Conservation (phyloP, 1,140 invertebrate species). For the Sitophilus oryzae region DNA sequence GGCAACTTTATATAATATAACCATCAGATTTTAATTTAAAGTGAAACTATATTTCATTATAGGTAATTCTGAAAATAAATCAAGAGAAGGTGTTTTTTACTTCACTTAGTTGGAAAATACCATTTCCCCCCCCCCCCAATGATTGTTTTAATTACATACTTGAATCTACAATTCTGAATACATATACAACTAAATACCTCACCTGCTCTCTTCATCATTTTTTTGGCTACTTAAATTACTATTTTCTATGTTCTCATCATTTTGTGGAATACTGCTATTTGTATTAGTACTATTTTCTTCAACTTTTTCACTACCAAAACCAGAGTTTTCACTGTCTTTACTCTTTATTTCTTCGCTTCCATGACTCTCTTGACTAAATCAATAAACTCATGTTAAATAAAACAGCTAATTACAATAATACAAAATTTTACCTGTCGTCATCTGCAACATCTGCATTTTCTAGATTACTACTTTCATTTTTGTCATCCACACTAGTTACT, state of each 20-base stretch:
- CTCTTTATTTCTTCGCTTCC: conserved; percentile 20
- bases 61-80: no score
- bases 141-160: not conserved
- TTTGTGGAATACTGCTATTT: conserved; percentile 16
- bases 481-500: no score
- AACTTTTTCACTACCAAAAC: not conserved
- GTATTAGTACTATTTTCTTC: conserved; percentile 10
- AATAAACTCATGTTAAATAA: no score
- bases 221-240: conserved; percentile 27
- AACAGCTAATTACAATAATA: not conserved
- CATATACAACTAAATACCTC: not conserved
- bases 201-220: conserved; percentile 11
- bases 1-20: no score
- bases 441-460: conserved; percentile 2
- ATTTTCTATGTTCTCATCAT: conserved; percentile 24
- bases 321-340: conserved; percentile 21
- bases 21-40: no score
- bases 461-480: conserved; percentile 19
- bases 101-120: no score
- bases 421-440: not conserved
- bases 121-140: no score
- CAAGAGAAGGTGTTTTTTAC: no score
- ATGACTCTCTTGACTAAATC: conserved; percentile 14
- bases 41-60: no score
- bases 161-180: not conserved